Evolutionary conservation across 2,113 vertebrate genomes (phyloP), one percentile per base, ranked within the genome.

Genomic region (Oxyruncus cristatus): DNA sequence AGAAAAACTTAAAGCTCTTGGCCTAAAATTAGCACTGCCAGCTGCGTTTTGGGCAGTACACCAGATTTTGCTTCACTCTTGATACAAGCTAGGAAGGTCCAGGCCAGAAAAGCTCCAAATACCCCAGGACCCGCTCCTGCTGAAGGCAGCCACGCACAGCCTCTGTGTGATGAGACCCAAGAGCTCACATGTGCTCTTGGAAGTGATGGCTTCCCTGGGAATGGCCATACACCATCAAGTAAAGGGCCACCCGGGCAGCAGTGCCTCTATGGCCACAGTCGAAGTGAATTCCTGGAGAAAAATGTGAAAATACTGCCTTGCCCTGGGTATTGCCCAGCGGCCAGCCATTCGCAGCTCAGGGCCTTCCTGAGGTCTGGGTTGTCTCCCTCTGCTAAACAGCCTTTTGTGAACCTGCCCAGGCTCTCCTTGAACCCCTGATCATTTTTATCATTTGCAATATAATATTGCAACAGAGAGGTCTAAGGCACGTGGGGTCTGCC

Each of bases 131-230:
- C 42, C 41, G 55, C n/a, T 91, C 23, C 46, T 56, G 24, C 14
- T 2, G 1, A 28, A 18, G 14, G 23, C 46, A 84, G 49, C 61
- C n/a, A 14, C 0, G 0, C 0, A 3, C 49, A 59, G 30, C 35
- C 30, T 52, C 20, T 4, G 6, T 14, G 2, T 21, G 61, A 26
- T 41, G 24, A 76, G 52, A 50, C 21, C 28, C 37, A 13, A 39
- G 72, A 71, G 65, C 19, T 92, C 62, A 32, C 44, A 49, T 0
- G 1, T 9, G 2, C n/a, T 61, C 62, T 67, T 79, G 22, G 12
- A 75, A 83, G 9, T 3, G 1, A 55, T 14, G 3, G 7, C 42
- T 83, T 87, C 66, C 55, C 41, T 67, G 6, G 63, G 41, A 70
- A 67, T 19, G 26, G 17, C 27, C 2, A 0, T 62, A 65, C 10